These are phyloP conservation scores for Artemia franciscana DNA, from an alignment of 1,140 invertebrate genomes.

Conservation along the genomic window DNA sequence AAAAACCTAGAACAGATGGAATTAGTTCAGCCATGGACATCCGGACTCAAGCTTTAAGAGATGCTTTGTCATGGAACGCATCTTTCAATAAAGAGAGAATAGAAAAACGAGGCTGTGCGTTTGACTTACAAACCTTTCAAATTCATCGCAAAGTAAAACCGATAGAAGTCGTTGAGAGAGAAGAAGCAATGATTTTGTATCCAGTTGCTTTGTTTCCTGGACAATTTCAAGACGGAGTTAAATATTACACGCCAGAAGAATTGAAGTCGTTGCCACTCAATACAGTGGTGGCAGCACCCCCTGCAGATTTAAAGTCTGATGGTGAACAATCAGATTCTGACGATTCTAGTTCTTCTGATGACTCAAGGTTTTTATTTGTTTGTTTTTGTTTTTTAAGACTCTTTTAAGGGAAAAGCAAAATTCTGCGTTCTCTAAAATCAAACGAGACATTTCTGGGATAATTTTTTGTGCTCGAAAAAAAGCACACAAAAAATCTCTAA, in stretches of 20 bases:
- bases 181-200: slow-evolving; percentile 41
- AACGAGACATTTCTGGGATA: too few relatives aligned
- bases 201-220: slow-evolving; percentile 75
- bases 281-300: slow-evolving; percentile 56
- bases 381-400: too few relatives aligned
- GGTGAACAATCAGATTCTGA: slow-evolving; percentile 20
- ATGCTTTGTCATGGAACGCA: slow-evolving; percentile 66
- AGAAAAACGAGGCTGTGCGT: slow-evolving; percentile 38
- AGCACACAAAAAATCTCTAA: too few relatives aligned
- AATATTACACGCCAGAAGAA: slow-evolving; percentile 35
- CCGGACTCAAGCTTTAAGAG: slow-evolving; percentile 45
- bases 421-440: too few relatives aligned
- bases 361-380: too few relatives aligned
- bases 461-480: too few relatives aligned
- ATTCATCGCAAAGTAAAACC: slow-evolving; percentile 36
- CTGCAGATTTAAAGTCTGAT: slow-evolving; percentile 22
- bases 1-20: slow-evolving; percentile 35
- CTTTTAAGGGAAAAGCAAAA: too few relatives aligned
- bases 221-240: slow-evolving; percentile 54
- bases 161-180: slow-evolving; percentile 23
- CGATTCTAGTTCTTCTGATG: slow-evolving; percentile 30
- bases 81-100: slow-evolving; percentile 48
- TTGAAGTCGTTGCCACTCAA: slow-evolving; percentile 65
- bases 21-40: slow-evolving; percentile 20
- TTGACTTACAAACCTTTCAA: slow-evolving; percentile 49